phyloP scores from a whole-genome alignment of 2,888 invertebrate genomes.

The Hemithea aestivaria region DNA sequence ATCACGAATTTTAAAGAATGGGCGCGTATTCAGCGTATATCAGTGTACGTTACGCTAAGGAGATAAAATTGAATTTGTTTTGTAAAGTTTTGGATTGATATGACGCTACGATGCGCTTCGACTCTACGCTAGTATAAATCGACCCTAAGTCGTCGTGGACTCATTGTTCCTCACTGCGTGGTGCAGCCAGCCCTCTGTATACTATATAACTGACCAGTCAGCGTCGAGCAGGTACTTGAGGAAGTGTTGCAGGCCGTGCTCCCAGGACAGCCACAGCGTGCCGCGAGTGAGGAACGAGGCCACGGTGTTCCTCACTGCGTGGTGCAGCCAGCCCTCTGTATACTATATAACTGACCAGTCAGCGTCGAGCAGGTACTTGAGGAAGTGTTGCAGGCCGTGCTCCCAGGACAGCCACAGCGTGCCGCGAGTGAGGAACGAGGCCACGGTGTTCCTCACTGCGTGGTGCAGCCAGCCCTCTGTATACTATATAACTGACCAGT shows the following conservation, averaged over 20 bases:
- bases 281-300: constrained; percentile 87
- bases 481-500: constrained; percentile 67
- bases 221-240: constrained; percentile 83
- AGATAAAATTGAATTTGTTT: no score
- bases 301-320: constrained; percentile 84
- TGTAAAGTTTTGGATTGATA: no score
- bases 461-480: constrained; percentile 87
- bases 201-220: constrained; percentile 39
- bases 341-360: constrained; percentile 41
- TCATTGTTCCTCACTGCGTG: constrained; percentile 84
- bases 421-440: constrained; percentile 86
- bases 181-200: constrained; percentile 86
- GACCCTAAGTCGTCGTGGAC: no score
- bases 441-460: constrained; percentile 84
- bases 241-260: constrained; percentile 83
- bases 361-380: constrained; percentile 82
- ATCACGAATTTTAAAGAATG: no score
- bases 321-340: constrained; percentile 86
- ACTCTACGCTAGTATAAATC: no score
- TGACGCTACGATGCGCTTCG: no score
- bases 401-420: constrained; percentile 88
- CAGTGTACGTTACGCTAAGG: no score
- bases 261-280: constrained; percentile 87
- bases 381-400: constrained; percentile 82
- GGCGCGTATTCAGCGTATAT: no score